Evolutionary conservation across 2,797 vertebrate genomes (phyloP).

Genomic region (Fundulus diaphanus): DNA sequence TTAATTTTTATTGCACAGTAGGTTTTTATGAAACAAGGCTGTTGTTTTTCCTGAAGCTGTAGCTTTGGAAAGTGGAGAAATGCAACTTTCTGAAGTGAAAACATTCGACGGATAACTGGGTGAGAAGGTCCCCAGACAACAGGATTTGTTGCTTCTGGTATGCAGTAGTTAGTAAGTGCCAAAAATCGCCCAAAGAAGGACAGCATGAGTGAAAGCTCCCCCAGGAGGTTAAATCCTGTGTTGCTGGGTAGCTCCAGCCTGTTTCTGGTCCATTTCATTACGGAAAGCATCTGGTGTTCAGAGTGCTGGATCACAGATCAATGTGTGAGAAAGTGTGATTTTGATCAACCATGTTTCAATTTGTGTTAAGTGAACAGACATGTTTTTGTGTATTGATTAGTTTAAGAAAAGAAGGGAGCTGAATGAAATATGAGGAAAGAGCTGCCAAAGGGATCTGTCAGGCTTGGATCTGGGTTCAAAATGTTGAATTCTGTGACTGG

Average conservation of each 20-base stretch:
- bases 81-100: background rate
- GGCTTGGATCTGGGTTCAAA: background rate
- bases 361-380: too few relatives aligned
- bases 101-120: background rate
- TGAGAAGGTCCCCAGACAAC: background rate
- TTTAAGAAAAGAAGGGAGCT: too few relatives aligned
- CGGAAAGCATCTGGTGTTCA: background rate
- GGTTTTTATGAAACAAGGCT: background rate
- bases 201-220: background rate
- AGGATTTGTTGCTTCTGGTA: constrained; percentile 1
- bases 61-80: background rate
- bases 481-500: background rate
- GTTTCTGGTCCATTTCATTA: background rate
- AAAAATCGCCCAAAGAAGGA: background rate
- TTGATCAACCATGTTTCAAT: too few relatives aligned
- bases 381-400: too few relatives aligned
- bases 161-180: background rate
- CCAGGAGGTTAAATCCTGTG: constrained; percentile 3
- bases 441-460: background rate
- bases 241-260: background rate
- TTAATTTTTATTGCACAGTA: background rate
- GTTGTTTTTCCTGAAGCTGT: background rate
- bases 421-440: too few relatives aligned
- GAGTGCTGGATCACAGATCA: background rate
- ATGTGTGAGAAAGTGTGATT: too few relatives aligned